Evolutionary conservation across 1,140 invertebrate species (phyloP).

Genomic region (Coenobita brevimanus): DNA sequence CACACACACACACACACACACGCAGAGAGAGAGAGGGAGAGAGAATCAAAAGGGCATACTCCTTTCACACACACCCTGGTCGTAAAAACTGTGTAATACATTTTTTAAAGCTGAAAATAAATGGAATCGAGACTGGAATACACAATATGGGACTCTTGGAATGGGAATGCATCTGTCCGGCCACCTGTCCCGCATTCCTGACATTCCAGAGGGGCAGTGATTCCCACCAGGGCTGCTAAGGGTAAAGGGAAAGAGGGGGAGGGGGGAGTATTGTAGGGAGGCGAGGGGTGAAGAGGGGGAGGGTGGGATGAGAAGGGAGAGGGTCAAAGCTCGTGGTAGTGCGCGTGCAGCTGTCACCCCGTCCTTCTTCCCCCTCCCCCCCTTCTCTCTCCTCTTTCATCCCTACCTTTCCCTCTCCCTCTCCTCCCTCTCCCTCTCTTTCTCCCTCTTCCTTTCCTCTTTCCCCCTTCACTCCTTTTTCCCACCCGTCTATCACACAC

Average conservation of each 20-base stretch:
- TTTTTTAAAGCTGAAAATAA: too few species aligned
- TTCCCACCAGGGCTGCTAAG: neutral
- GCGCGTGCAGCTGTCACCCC: conserved; percentile 11
- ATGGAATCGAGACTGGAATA: too few species aligned
- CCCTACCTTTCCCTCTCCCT: neutral
- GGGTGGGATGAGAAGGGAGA: neutral
- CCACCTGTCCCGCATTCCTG: conserved; percentile 14
- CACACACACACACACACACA: conserved; percentile 8
- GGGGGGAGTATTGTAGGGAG: too few species aligned
- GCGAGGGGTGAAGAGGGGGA: neutral
- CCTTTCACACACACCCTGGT: too few species aligned
- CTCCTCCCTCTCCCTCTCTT: neutral
- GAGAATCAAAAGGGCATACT: neutral
- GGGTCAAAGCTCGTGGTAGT: neutral
- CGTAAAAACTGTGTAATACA: too few species aligned
- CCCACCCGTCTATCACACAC: too few species aligned
- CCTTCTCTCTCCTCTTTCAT: neutral
- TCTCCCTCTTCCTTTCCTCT: neutral
- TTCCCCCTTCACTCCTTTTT: too few species aligned
- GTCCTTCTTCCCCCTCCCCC: neutral
- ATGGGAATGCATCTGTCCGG: neutral
- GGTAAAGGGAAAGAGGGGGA: neutral
- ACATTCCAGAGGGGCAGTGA: neutral
- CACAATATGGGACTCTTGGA: neutral
- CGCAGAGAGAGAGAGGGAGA: neutral